Base-by-base conservation (phyloP, 2,797 vertebrate species). In the Melanotaenia pygmaea region DNA sequence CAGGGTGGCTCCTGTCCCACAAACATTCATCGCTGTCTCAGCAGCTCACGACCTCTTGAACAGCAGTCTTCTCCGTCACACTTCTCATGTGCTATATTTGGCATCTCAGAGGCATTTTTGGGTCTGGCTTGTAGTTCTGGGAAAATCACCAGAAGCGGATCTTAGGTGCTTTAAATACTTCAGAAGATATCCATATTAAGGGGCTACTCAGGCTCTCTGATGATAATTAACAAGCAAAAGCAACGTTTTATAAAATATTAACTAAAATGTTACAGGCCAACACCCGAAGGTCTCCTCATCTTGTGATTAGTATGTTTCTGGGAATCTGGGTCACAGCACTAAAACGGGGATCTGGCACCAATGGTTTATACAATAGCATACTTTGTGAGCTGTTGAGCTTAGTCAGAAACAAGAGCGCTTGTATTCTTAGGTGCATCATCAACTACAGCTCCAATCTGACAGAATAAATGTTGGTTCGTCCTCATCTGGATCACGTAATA, bases 281-380 rank as follows among this genome's bases (percentile, higher is more conserved):
- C 58, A 80, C 76, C 63, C 71, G 68, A 64, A 74, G 57, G 58
- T 65, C 57, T 74, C 34, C 38, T 72, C 60, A 58, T 83, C 79
- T 72, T 68, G 68, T 79, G 71, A 81, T 78, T 2, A 66, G 54
- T 45, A 34, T 68, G 43, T 64, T 34, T 68, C 58, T 12, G 26
- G 28, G 20, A 74, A 86, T 82, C 65, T 86, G 69, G 72, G 80
- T 78, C 85, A 82, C 57, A 11, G 35, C 54, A 51, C 70, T 61
- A 50, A 79, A 74, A 57, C 11, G 51, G 8, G 57, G 43, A 70
- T n/a, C 26, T 3, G n/a, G 67, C 38, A 50, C 11, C 20, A 6
- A 38, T 34, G 5, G 2, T 80, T 85, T 77, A 61, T 59, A 77
- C 67, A 83, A 60, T 38, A 45, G 32, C 54, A 34, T 10, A 51